A percentile compares a stretch with the other conserved stretches of the same genome.
These are phyloP conservation scores for Lagenorhynchus albirostris DNA, from an alignment of 2,113 vertebrate genomes.

Conservation along the genomic window DNA sequence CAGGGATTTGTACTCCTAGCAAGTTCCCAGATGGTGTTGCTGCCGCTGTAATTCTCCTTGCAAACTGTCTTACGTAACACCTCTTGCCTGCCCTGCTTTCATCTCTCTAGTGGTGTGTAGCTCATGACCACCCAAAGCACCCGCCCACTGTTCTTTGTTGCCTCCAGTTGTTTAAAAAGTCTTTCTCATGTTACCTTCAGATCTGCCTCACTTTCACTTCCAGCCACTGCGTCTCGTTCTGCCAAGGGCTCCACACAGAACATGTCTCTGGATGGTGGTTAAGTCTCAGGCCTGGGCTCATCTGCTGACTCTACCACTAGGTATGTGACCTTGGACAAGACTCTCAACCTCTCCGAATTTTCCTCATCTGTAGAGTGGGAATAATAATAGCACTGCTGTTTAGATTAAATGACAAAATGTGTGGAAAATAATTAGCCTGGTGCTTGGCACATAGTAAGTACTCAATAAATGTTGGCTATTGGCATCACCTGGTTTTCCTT, in stretches of 20 bases:
- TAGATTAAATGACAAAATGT: background rate
- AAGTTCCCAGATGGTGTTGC: too few species aligned
- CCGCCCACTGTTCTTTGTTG: background rate
- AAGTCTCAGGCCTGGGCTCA: background rate
- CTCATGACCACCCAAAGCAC: background rate
- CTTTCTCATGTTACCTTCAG: background rate
- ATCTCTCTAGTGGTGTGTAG: background rate
- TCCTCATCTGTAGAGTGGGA: background rate
- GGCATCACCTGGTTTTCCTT: background rate
- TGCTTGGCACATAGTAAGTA: background rate
- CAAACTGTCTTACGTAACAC: background rate
- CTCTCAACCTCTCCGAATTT: background rate
- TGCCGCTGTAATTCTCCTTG: background rate
- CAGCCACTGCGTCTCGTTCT: background rate
- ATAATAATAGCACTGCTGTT: background rate
- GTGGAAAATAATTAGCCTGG: background rate
- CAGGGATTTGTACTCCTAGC: background rate
- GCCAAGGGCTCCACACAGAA: fast-evolving
- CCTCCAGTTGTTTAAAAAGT: background rate
- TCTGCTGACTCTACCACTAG: background rate
- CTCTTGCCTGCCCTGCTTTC: background rate
- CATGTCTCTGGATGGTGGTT: background rate
- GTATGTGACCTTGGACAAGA: background rate
- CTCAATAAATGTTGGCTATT: background rate
- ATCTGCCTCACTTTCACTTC: background rate